Evolutionary conservation across 2,888 invertebrate genomes (phyloP).

Genomic region (Strigamia maritima): DNA sequence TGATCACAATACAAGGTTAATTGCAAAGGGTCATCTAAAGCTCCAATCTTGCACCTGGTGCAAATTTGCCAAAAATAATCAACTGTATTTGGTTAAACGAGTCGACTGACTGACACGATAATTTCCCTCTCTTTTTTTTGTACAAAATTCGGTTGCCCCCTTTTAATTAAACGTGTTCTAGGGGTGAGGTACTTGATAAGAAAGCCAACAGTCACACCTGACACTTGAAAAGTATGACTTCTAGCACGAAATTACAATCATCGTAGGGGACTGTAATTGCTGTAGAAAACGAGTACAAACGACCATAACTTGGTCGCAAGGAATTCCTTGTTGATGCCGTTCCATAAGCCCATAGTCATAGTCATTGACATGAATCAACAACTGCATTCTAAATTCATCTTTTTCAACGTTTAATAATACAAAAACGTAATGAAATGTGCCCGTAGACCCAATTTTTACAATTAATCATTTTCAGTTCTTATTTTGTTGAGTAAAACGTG

Average conservation of each 20-base stretch:
- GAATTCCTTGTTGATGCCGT: background rate
- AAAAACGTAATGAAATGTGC: too few species aligned
- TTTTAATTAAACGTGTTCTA: constrained; percentile 12
- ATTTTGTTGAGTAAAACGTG: background rate
- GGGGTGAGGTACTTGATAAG: background rate
- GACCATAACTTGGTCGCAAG: background rate
- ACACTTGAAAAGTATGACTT: constrained; percentile 6
- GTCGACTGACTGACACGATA: background rate
- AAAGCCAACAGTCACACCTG: constrained; percentile 8
- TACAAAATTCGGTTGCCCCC: background rate
- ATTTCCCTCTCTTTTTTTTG: background rate
- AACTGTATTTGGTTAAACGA: constrained; percentile 3
- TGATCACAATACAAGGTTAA: constrained; percentile 34
- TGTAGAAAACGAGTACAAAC: background rate
- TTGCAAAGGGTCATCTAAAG: constrained; percentile 3
- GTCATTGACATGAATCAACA: background rate
- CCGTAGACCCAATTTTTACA: too few species aligned
- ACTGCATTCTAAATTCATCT: background rate
- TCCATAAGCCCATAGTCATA: too few species aligned
- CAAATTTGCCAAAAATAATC: constrained; percentile 34
- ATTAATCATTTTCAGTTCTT: too few species aligned
- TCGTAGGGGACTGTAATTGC: constrained; percentile 14
- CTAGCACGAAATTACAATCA: background rate
- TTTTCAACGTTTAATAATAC: too few species aligned
- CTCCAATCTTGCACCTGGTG: constrained; percentile 20